Conservation (phyloP, 2,113 vertebrate genomes). For the Etheostoma cragini region DNA sequence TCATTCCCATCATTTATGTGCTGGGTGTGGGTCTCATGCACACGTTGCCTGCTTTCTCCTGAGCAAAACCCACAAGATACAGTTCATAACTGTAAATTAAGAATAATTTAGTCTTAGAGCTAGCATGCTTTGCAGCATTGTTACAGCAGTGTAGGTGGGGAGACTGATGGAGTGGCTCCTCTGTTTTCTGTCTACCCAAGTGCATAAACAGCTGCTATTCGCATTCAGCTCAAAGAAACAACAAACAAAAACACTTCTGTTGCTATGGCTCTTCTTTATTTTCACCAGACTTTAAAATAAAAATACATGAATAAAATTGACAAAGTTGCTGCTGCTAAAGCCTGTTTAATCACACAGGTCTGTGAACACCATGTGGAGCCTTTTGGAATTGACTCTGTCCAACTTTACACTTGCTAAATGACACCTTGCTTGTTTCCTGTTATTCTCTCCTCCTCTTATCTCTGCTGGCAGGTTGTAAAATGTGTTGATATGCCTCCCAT, state of each 20-base stretch:
- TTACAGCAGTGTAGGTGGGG: not conserved
- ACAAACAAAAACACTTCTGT: conserved; percentile 1
- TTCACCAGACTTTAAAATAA: not conserved
- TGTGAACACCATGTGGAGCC: conserved; percentile 23
- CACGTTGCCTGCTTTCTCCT: not conserved
- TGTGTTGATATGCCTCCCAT: conserved; percentile 33
- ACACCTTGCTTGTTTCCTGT: conserved; percentile 13
- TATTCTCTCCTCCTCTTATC: conserved; percentile 25
- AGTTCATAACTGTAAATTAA: not conserved
- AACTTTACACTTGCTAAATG: conserved; percentile 19
- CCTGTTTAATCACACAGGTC: conserved; percentile 8
- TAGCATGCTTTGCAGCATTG: not conserved
- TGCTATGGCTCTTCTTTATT: conserved; percentile 8
- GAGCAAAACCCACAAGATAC: not conserved
- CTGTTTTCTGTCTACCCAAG: conserved; percentile 7
- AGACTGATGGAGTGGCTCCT: conserved; percentile 16
- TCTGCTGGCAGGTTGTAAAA: conserved; percentile 31
- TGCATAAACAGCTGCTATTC: conserved; percentile 46
- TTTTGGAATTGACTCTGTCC: conserved; percentile 23
- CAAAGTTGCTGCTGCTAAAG: not conserved
- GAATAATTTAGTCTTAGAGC: not conserved
- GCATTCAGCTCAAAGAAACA: conserved; percentile 15
- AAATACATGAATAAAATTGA: not conserved
- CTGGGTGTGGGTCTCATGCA: not conserved
- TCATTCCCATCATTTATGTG: not conserved